phyloP scores from a whole-genome alignment of 2,888 invertebrate species.

The Marronus borbonicus region DNA sequence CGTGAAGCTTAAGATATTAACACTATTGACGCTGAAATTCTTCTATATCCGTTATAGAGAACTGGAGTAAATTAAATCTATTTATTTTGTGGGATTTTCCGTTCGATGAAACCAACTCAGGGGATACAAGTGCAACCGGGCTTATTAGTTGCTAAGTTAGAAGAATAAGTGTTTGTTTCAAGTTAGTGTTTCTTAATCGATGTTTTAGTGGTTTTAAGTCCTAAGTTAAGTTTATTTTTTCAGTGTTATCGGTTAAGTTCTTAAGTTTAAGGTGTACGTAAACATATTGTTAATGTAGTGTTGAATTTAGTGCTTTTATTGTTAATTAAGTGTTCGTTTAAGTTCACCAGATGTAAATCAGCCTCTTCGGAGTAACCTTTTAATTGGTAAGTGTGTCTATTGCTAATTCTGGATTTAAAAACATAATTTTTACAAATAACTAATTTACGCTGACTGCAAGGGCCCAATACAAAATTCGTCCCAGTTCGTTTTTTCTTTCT shows the following conservation, averaged over 20 bases:
- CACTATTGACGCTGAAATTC: too few species aligned
- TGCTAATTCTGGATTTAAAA: too few species aligned
- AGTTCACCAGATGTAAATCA: too few species aligned
- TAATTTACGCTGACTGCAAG: too few species aligned
- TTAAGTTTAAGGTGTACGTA: background rate
- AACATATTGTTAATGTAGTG: background rate
- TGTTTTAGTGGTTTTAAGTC: background rate
- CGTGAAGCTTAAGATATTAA: too few species aligned
- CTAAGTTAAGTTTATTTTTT: background rate
- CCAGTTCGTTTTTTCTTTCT: too few species aligned
- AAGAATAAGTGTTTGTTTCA: too few species aligned
- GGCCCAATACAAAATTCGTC: too few species aligned
- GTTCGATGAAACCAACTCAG: slow-evolving; percentile 67
- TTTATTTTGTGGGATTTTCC: background rate
- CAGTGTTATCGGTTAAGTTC: background rate
- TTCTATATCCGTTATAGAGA: slow-evolving; percentile 31
- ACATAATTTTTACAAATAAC: too few species aligned
- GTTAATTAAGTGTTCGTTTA: background rate
- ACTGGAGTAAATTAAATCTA: slow-evolving; percentile 32
- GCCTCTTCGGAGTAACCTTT: too few species aligned
- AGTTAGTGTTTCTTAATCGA: too few species aligned
- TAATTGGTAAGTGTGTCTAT: too few species aligned
- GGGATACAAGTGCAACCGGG: slow-evolving; percentile 69
- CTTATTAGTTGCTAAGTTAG: slow-evolving; percentile 50
- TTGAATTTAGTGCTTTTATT: slow-evolving; percentile 1